Base-by-base conservation (phyloP, 2,888 invertebrate genomes). In the Eustalomyia histrio region DNA sequence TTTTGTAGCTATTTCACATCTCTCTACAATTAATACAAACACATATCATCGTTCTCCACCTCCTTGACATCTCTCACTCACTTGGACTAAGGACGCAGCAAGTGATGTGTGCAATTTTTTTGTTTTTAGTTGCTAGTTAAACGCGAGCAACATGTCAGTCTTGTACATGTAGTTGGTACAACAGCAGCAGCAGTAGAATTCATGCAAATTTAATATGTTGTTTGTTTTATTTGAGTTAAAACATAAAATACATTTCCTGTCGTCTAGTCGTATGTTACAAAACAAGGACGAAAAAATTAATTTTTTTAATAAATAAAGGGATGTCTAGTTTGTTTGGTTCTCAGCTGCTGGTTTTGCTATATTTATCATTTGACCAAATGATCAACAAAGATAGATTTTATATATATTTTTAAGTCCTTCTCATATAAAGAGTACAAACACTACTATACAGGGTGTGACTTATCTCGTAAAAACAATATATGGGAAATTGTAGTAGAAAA, bases 181-280 rank as follows among this genome's bases (percentile, higher is more conserved):
- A 29, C 7, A 29, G 29, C 29, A 24, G 24, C 76, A 50, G 80
- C 76, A 83, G 76, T 61, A 35, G 55, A 81, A 80, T 84, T 87
- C 90, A 90, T 90, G 90, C 90, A 89, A 89, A 90, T 90, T 89
- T 89, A 86, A 88, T 87, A 85, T 68, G 68, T 71, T 83, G 64
- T 74, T 76, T 83, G 75, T 80, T 84, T 82, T 83, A 79, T 82
- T 76, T 68, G 50, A 53, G 73, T 64, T 85, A 84, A 86, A 87
- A 87, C 86, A 87, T 86, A 86, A 87, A 88, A 88, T 88, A 89
- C 89, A 88, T 88, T 88, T 88, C 89, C 88, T 87, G 89, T 85
- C 86, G 87, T 87, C 87, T 87, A 86, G 87, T 87, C 88, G 76
- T 60, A 35, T 24, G 63, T 29, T 47, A 21, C 61, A 29, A 63